Evolutionary conservation across 2,888 invertebrate genomes (phyloP), one percentile per base, ranked within the genome.

Genomic region (Cephus nigrinus): DNA sequence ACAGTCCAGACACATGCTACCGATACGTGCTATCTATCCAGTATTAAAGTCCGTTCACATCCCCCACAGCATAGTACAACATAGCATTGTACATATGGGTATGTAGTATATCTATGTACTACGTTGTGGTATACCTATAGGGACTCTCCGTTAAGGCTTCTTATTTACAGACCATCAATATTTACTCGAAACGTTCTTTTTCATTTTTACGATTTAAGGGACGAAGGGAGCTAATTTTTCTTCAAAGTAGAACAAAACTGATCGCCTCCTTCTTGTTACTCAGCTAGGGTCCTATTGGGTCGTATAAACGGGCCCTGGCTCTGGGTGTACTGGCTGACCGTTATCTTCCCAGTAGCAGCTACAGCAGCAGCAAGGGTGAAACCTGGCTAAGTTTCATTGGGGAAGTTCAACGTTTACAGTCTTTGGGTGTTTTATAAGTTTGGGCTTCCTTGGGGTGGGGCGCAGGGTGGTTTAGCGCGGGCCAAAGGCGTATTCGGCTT

Each of bases 401-500:
- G n/a, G 68, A 79, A 78, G 69, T 80, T 80, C 40, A 77, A 74
- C 77, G 73, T 80, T 81, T 79, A 77, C 75, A 77, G 78, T 79
- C 35, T 73, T 73, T 23, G 73, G 35, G 69, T 78, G 79, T 74
- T 76, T 76, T 68, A 78, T 75, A 76, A 73, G 78, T 69, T 40
- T 68, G n/a, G 36, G 55, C 15, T 55, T 55, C 2, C 55, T 55
- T 55, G 23, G 23, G 36, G 11, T n/a, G 74, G n/a, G 34, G 1
- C 32, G 31, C 2, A 31, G 40, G 23, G 33, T 1, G 35, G 40
- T 36, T 40, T 74, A 40, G n/a, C 40, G 72, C 72, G 74, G 79
- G 77, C 77, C 80, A 74, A 75, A 74, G 76, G 80, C 76, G 77
- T 80, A 82, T 81, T 76, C 74, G 76, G 80, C 75, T 82, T 82